Base-by-base conservation (phyloP, 2,888 invertebrate species). In the Papilio protenor region DNA sequence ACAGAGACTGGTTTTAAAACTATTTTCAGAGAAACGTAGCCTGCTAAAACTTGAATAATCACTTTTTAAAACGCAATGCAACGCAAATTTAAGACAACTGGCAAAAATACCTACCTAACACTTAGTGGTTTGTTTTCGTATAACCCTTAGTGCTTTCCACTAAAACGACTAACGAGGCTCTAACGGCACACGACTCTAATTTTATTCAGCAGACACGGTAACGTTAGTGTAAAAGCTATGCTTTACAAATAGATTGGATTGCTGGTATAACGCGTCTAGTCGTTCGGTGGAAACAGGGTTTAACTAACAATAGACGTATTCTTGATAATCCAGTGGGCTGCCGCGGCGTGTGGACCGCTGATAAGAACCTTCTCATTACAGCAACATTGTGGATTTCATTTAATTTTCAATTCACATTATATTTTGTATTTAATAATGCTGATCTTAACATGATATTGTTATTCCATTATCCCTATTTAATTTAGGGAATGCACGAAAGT, bases 381-480 rank as follows among this genome's bases (percentile, higher is more conserved):
- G 12, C 4, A 69, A 69, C 18, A 69, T 45, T 10, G n/a, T 66
- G 45, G 40, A 69, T 66, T 40, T 66, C 66, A 40, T 69, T 66
- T 66, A 66, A 66, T 66, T 69, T 69, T 69, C 66, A 45, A 45
- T 69, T 69, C 66, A 12, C 12, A n/a, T 45, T 69, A 69, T 69
- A 69, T 69, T 69, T 69, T 45, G 66, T 21, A 12, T 18, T n/a
- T 18, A 69, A 69, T 11, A 69, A 69, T 45, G 66, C n/a, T 66
- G 64, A 40, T 40, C 10, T 66, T 66, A 40, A 18, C 61, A n/a
- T 45, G 21, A 69, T 12, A 69, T 45, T 45, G 21, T 69, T 69
- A 69, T 45, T 12, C 45, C 11, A 45, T 40, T 45, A 21, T 69
- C 40, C n/a, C n/a, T 45, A 40, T n/a, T 66, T 11, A 4, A 11